Evolutionary conservation across 2,888 invertebrate genomes (phyloP).

Genomic region (Melieria omissa): DNA sequence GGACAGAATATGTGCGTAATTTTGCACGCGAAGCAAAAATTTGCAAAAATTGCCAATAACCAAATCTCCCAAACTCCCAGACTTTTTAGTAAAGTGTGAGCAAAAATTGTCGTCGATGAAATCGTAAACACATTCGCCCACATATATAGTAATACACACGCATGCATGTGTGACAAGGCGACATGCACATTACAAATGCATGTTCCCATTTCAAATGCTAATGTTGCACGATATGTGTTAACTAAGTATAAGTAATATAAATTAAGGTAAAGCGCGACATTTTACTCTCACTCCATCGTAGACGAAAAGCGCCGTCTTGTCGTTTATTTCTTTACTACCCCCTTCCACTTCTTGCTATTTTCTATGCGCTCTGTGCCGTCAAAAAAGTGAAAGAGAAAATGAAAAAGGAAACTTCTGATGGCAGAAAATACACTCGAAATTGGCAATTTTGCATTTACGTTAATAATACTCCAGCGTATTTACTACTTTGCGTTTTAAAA

Average conservation of each 20-base stretch:
- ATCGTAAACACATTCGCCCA: neutral
- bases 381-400: constrained; percentile 3
- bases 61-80: constrained; percentile 61
- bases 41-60: constrained; percentile 58
- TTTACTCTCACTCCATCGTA: too few species aligned
- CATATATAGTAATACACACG: neutral
- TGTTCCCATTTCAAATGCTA: too few species aligned
- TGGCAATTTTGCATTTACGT: constrained; percentile 67
- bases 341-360: too few species aligned
- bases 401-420: constrained; percentile 61
- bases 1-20: neutral
- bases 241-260: too few species aligned
- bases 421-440: constrained; percentile 68
- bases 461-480: constrained; percentile 66
- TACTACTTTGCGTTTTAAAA: constrained; percentile 51
- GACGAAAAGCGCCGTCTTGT: too few species aligned
- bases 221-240: too few species aligned
- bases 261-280: too few species aligned
- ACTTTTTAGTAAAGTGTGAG: constrained; percentile 54
- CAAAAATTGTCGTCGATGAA: neutral
- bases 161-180: neutral
- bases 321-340: too few species aligned
- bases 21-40: neutral
- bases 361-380: too few species aligned
- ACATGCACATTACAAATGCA: too few species aligned